Conservation (phyloP, 1,140 invertebrate genomes). For the Yoshiicerus persimilis region DNA sequence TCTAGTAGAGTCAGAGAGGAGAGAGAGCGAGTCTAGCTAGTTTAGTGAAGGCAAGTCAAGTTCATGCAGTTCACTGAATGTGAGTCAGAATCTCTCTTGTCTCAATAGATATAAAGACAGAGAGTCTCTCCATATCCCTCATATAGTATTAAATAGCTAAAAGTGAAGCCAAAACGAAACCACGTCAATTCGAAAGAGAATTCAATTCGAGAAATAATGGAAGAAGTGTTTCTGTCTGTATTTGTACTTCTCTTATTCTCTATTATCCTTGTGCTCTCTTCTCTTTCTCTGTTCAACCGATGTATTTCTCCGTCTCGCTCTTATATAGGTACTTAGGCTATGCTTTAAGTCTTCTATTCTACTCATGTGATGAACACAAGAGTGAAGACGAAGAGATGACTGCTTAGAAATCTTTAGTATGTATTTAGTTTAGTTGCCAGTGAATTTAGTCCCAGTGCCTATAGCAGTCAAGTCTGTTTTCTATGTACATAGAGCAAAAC, state of each 20-base stretch:
- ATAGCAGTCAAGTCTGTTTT: not conserved
- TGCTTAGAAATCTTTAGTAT: not conserved
- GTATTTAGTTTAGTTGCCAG: not conserved
- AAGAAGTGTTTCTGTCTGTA: not conserved
- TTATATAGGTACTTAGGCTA: not conserved
- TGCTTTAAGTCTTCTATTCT: not conserved
- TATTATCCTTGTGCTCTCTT: not conserved
- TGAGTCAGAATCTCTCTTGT: not conserved
- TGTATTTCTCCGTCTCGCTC: no score
- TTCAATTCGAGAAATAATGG: constrained; percentile 16
- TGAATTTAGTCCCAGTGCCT: not conserved
- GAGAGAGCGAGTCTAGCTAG: not conserved
- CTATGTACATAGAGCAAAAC: not conserved
- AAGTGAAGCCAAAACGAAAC: not conserved
- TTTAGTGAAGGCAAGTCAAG: not conserved
- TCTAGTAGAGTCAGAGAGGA: not conserved
- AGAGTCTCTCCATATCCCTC: no score
- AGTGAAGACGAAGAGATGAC: not conserved
- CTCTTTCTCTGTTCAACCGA: not conserved
- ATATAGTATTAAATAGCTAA: not conserved
- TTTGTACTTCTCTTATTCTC: not conserved
- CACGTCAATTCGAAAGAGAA: not conserved
- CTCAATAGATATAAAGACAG: no score
- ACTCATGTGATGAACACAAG: not conserved
- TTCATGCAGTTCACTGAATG: not conserved